phyloP scores from a whole-genome alignment of 2,888 invertebrate genomes.

The Tiliacea citrago region DNA sequence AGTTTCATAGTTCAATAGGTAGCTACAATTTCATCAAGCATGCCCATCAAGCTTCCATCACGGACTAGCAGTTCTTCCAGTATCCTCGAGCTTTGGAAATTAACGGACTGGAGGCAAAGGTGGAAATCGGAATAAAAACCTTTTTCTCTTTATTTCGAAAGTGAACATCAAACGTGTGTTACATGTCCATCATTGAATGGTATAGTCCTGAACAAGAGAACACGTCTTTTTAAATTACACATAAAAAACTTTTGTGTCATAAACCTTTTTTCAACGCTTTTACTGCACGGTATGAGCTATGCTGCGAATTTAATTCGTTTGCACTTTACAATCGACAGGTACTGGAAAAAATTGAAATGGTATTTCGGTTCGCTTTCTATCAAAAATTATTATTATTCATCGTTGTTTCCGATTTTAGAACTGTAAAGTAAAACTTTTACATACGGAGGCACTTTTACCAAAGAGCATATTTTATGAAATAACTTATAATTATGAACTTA shows the following conservation, averaged over 20 bases:
- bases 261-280: constrained; percentile 32
- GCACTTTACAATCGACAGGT: constrained; percentile 52
- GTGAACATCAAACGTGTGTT: constrained; percentile 25
- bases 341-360: constrained; percentile 21
- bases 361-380: constrained; percentile 31
- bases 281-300: constrained; percentile 46
- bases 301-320: constrained; percentile 50
- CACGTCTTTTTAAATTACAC: constrained; percentile 35
- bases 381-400: constrained; percentile 45
- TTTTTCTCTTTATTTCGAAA: constrained; percentile 1
- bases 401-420: constrained; percentile 22
- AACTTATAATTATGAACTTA: neutral
- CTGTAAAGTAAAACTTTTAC: neutral
- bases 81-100: constrained; percentile 23
- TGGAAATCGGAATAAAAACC: constrained; percentile 16
- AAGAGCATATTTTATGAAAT: neutral
- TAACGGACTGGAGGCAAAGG: constrained; percentile 8
- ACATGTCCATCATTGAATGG: constrained; percentile 28
- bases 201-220: constrained; percentile 19
- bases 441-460: neutral
- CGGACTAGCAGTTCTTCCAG: constrained; percentile 33
- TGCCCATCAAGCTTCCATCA: constrained; percentile 25
- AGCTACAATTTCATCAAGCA: constrained; percentile 49
- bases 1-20: constrained; percentile 56
- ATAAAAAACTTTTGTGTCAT: constrained; percentile 40